Base-by-base conservation (phyloP, 1,140 invertebrate genomes). In the Rhysida immarginata region DNA sequence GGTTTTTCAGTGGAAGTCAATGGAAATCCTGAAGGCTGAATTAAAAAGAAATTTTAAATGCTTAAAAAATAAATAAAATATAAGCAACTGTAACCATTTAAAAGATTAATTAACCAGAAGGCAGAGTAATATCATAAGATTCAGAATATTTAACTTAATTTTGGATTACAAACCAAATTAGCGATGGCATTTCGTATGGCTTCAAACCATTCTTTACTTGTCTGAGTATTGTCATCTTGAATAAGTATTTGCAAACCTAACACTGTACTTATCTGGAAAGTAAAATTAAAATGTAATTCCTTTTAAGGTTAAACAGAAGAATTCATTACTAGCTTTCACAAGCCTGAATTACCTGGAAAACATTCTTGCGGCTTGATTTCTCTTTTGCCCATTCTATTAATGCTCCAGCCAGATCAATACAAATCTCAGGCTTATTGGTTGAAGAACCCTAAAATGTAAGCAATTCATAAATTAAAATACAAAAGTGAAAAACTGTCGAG, bases 291-390 rank as follows among this genome's bases (percentile, higher is more conserved):
- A 35, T 26, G 2, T 27, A 46, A 46, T 41, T 41, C 11, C 35
- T 11, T 41, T 41, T n/a, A n/a, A n/a, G n/a, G n/a, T n/a, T n/a
- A n/a, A n/a, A n/a, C n/a, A n/a, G n/a, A n/a, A n/a, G n/a, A n/a
- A n/a, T n/a, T n/a, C n/a, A n/a, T n/a, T n/a, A n/a, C n/a, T n/a
- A n/a, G n/a, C n/a, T n/a, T n/a, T n/a, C n/a, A n/a, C n/a, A n/a
- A n/a, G n/a, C n/a, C n/a, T n/a, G 29, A 53, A 2, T 20, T 42
- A 66, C 60, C 59, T 78, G 70, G 60, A 78, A 79, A 44, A 79
- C 77, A 65, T 78, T 77, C 66, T 76, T 78, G 46, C 78, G 68
- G 60, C 75, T 77, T 13, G 77, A 78, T 57, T 75, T 70, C 57
- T 77, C 75, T 24, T 44, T 75, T 71, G 24, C 75, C 61, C 72